Conservation (phyloP, 2,888 invertebrate species). For the Tortricodes alternella region DNA sequence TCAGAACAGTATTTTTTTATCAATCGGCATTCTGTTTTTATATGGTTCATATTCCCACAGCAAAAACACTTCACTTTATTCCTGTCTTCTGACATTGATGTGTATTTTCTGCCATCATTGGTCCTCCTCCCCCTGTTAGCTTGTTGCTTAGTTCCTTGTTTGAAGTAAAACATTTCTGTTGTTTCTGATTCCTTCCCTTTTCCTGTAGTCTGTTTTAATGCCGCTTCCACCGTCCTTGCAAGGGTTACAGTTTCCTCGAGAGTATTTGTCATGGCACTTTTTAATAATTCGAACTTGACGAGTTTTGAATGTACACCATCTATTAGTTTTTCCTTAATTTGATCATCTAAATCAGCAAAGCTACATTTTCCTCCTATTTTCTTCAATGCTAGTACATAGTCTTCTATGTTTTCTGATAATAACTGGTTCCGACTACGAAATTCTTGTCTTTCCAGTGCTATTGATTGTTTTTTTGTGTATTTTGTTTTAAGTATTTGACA, state of each 20-base stretch:
- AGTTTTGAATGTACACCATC: constrained; percentile 26
- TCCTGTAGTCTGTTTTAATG: no score
- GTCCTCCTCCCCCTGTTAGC: no score
- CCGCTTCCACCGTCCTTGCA: not conserved
- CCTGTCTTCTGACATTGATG: not conserved
- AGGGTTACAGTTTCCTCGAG: not conserved
- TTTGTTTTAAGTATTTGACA: not conserved
- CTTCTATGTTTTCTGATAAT: constrained; percentile 23
- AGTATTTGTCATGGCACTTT: not conserved
- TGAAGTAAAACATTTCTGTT: no score
- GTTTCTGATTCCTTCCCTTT: no score
- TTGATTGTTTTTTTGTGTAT: not conserved
- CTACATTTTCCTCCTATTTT: constrained; percentile 28
- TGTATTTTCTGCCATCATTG: not conserved
- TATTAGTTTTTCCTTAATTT: constrained; percentile 33
- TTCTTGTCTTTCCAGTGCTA: not conserved
- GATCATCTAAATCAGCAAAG: constrained; percentile 32
- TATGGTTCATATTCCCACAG: not conserved
- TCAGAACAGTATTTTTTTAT: not conserved
- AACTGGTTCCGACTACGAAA: constrained; percentile 30
- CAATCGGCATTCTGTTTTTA: not conserved
- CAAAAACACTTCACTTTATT: not conserved
- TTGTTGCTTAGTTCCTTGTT: not conserved
- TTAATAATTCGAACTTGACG: constrained; percentile 24
- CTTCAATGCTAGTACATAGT: constrained; percentile 25